Evolutionary conservation across 2,113 vertebrate species (phyloP), one percentile per base, ranked within the genome.

Genomic region (Ammodramus savannarum): DNA sequence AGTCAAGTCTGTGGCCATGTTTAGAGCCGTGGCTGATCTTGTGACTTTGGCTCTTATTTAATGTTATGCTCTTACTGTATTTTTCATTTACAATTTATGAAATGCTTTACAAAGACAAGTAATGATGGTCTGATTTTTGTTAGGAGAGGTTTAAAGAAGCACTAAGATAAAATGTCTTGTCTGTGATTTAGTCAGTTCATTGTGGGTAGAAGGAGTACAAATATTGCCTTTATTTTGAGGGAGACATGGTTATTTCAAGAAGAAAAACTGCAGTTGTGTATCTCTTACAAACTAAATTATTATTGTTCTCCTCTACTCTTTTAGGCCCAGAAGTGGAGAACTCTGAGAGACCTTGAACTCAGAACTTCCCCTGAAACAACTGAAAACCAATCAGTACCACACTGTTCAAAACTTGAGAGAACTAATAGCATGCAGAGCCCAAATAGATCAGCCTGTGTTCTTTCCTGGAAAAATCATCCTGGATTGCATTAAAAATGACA

Each of bases 11-110:
- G 29, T 86, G 72, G 55, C 83, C 21, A 55, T 9, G 11, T 84
- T 83, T 78, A 92, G 49, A 83, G 21, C 10, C n/a, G n/a, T n/a
- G n/a, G n/a, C n/a, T 54, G 68, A 59, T 63, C 39, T 86, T n/a
- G 61, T 78, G 76, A 61, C 46, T 95, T 90, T 93, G 74, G 51
- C 65, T 44, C 19, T 83, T 87, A 61, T 16, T 68, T 90, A 46
- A 76, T 80, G 39, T 62, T 85, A 92, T 93, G 38, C 7, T 95
- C 18, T 77, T 67, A 38, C 16, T 66, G n/a, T 32, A 51, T 80
- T 95, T 93, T 80, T 95, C 38, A 69, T 80, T 94, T 29, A 73
- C 66, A 32, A 12, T 73, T 94, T 95, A 66, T 80, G 27, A 96
- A 90, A 83, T 73, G 27, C 11, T 90, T 93, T 83, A 59, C 55